Conservation (phyloP, 2,797 vertebrate species). For the Psittacula echo region DNA sequence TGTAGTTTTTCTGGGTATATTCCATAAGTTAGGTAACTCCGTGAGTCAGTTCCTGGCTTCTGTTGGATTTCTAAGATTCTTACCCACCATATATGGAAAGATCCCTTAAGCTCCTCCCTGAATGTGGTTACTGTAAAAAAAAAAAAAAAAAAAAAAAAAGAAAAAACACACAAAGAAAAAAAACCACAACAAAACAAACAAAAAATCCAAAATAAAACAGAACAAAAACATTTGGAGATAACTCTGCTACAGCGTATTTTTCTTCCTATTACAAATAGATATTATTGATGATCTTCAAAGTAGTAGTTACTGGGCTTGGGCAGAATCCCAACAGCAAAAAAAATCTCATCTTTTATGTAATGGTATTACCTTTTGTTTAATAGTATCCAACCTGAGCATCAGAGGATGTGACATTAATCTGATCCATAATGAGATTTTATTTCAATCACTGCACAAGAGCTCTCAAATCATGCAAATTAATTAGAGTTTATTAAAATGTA, state of each 20-base stretch:
- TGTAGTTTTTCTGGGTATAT: background rate
- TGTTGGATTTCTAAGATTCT: background rate
- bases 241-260: background rate
- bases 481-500: background rate
- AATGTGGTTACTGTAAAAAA: background rate
- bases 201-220: background rate
- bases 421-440: background rate
- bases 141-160: too few relatives aligned
- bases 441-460: background rate
- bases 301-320: background rate
- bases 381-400: background rate
- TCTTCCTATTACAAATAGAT: background rate
- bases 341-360: background rate
- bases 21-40: background rate
- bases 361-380: background rate
- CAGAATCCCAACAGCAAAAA: background rate
- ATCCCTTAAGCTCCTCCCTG: rapidly evolving
- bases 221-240: background rate
- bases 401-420: background rate
- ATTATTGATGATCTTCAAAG: background rate
- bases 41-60: background rate
- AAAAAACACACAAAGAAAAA: background rate
- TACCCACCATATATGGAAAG: background rate
- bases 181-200: background rate
- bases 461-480: background rate